Percentiles rank a stretch among this genome's conserved stretches.
Evolutionary conservation across 2,888 invertebrate species (phyloP).

Genomic region (Strigamia crassipes): DNA sequence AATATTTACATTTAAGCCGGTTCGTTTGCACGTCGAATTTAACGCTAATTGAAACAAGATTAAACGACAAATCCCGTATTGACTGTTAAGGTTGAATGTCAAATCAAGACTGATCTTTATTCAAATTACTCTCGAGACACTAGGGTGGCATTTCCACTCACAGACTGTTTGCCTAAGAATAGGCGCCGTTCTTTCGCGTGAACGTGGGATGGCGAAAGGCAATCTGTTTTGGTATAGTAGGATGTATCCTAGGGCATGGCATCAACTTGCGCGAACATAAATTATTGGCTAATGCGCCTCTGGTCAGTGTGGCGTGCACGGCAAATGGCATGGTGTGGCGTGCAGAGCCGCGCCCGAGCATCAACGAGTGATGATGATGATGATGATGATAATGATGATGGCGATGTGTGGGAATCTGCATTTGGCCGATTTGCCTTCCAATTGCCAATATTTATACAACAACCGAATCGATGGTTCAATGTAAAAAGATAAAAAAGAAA

Average conservation of each 20-base stretch:
- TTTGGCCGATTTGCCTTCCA: background rate
- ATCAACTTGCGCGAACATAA: conserved; percentile 3
- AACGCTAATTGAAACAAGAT: background rate
- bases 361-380: background rate
- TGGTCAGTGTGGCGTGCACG: conserved; percentile 3
- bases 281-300: conserved; percentile 10
- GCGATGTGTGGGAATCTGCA: conserved; percentile 4
- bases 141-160: too few species aligned
- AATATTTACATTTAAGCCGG: too few species aligned
- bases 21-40: background rate
- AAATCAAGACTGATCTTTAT: too few species aligned
- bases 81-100: too few species aligned
- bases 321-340: conserved; percentile 2
- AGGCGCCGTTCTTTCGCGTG: background rate
- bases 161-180: background rate
- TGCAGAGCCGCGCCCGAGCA: conserved; percentile 10
- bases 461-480: background rate
- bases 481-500: too few species aligned
- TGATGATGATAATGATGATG: too few species aligned
- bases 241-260: conserved; percentile 10
- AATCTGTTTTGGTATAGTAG: background rate
- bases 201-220: conserved; percentile 1
- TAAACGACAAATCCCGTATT: too few species aligned
- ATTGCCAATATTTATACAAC: background rate
- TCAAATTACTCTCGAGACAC: too few species aligned